These are phyloP conservation scores for Mycteria americana DNA, from an alignment of 2,797 vertebrate genomes.

Conservation along the genomic window DNA sequence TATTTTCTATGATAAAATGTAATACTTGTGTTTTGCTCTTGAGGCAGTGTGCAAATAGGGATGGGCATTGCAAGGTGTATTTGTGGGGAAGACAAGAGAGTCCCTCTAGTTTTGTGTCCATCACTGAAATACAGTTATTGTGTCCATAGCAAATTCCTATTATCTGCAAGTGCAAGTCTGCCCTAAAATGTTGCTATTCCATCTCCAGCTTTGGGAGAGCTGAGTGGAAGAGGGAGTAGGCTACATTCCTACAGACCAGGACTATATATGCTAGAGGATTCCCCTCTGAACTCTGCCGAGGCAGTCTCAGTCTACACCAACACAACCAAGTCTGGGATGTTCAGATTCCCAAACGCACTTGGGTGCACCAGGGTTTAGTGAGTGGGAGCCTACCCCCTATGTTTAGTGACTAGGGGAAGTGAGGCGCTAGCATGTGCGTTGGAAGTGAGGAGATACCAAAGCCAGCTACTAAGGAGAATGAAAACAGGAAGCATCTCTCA, in stretches of 20 bases:
- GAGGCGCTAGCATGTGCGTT: fast-evolving
- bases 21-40: background rate
- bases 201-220: background rate
- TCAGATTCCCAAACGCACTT: background rate
- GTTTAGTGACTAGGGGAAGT: background rate
- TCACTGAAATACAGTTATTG: background rate
- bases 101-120: background rate
- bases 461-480: background rate
- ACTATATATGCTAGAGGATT: background rate
- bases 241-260: background rate
- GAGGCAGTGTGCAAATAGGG: background rate
- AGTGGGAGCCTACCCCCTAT: background rate
- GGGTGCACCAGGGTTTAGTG: fast-evolving
- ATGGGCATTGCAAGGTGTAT: background rate
- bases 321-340: background rate
- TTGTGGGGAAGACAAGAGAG: background rate
- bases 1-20: background rate
- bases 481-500: background rate
- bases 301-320: background rate
- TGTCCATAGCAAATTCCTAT: background rate
- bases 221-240: background rate
- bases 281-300: background rate
- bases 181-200: background rate
- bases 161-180: background rate
- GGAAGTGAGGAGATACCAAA: background rate